phyloP scores from a whole-genome alignment of 2,888 invertebrate genomes.

The Dasypolia templi region DNA sequence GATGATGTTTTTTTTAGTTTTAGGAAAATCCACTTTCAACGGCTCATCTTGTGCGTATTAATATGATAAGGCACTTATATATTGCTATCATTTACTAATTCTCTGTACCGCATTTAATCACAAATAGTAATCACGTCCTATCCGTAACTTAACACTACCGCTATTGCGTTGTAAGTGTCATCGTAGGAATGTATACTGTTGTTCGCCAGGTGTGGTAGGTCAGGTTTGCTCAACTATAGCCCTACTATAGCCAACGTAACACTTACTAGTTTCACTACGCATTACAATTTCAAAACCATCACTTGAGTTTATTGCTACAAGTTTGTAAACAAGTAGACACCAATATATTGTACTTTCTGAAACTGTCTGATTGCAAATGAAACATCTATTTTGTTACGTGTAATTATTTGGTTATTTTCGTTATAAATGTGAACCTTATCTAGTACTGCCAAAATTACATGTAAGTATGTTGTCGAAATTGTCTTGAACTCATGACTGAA shows the following conservation, averaged over 20 bases:
- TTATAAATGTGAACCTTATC: neutral
- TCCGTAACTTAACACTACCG: slow-evolving; percentile 12
- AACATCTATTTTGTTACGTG: neutral
- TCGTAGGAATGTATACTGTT: slow-evolving; percentile 13
- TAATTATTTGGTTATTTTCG: slow-evolving; percentile 2
- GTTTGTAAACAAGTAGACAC: neutral
- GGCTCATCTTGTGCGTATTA: neutral
- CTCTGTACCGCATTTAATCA: neutral
- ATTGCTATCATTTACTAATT: neutral
- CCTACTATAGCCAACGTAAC: slow-evolving; percentile 14
- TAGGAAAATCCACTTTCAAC: neutral
- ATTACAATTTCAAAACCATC: slow-evolving; percentile 22
- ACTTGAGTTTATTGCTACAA: slow-evolving; percentile 9
- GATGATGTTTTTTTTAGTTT: neutral
- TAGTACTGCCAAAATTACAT: neutral
- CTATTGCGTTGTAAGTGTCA: slow-evolving; percentile 23
- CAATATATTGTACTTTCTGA: neutral
- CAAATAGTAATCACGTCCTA: slow-evolving; percentile 7
- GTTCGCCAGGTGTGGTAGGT: slow-evolving; percentile 23
- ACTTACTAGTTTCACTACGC: slow-evolving; percentile 11
- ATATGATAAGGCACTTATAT: neutral
- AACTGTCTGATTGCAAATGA: neutral
- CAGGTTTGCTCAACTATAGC: slow-evolving; percentile 23
- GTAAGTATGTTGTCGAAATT: slow-evolving; percentile 1
- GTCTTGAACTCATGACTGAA: neutral